A percentile compares a stretch with the other conserved stretches of the same genome.
Conservation (phyloP, 2,888 invertebrate genomes). For the Liposcelis brunnea region DNA sequence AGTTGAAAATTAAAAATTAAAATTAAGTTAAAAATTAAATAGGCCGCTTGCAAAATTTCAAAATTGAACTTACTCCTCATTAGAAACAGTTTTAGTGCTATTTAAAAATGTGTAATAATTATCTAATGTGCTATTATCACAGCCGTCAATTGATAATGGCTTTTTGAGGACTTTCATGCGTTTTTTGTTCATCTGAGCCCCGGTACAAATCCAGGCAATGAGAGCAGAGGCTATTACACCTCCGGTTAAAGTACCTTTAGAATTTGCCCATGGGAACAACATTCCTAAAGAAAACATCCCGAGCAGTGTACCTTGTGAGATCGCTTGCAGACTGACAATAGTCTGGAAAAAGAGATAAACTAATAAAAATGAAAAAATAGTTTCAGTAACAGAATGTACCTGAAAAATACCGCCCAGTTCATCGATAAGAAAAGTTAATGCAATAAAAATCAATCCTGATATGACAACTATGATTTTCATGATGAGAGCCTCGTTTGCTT, state of each 20-base stretch:
- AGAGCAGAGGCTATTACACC: slow-evolving; percentile 15
- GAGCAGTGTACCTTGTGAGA: slow-evolving; percentile 13
- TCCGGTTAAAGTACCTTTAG: slow-evolving; percentile 20
- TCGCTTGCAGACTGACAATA: slow-evolving; percentile 18
- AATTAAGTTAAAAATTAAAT: no score
- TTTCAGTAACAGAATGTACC: no score
- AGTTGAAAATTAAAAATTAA: no score
- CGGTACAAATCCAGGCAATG: slow-evolving; percentile 18
- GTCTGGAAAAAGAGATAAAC: slow-evolving; percentile 15
- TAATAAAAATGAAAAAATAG: no score
- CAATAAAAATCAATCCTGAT: slow-evolving; percentile 45
- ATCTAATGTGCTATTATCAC: slow-evolving; percentile 7
- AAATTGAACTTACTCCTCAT: no score
- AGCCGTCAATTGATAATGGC: slow-evolving; percentile 18
- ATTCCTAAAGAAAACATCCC: slow-evolving; percentile 20
- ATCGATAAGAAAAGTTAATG: slow-evolving; percentile 50
- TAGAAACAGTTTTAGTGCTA: no score
- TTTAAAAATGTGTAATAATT: no score
- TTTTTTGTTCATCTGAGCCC: slow-evolving; percentile 14
- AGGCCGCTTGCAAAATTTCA: no score
- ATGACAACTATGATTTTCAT: slow-evolving; percentile 54
- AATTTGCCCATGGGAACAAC: slow-evolving; percentile 21
- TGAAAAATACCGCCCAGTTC: slow-evolving; percentile 45
- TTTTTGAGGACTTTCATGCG: slow-evolving; percentile 18
- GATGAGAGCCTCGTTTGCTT: slow-evolving; percentile 44